phyloP scores from a whole-genome alignment of 2,888 invertebrate genomes.

The Blastobasis lacticolella region DNA sequence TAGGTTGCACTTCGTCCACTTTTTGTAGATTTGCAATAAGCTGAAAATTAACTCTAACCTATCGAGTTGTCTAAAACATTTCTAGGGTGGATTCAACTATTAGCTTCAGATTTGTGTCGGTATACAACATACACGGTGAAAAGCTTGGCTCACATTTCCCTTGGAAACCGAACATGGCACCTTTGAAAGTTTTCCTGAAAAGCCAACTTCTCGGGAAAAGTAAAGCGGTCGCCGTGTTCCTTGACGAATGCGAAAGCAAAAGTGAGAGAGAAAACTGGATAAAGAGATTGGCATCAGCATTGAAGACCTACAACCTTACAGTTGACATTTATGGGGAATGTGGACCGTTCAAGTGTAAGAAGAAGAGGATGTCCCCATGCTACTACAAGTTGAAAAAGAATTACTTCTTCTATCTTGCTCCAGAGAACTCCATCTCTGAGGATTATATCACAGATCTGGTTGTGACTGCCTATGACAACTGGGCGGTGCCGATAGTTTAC shows the following conservation, averaged over 20 bases:
- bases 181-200: conserved; percentile 21
- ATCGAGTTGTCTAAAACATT: background rate
- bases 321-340: conserved; percentile 73
- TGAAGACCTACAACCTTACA: conserved; percentile 44
- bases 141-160: conserved; percentile 28
- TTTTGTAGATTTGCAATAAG: too few species aligned
- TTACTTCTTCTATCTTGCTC: conserved; percentile 81
- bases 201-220: conserved; percentile 33
- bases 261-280: conserved; percentile 43
- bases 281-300: conserved; percentile 48
- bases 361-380: conserved; percentile 38
- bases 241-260: conserved; percentile 42
- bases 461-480: conserved; percentile 69
- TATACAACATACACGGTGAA: conserved; percentile 31
- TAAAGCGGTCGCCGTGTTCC: conserved; percentile 45
- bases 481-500: conserved; percentile 79
- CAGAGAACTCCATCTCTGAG: conserved; percentile 81
- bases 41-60: too few species aligned
- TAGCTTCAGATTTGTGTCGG: conserved; percentile 34
- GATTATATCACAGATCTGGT: conserved; percentile 59
- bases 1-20: too few species aligned
- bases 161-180: conserved; percentile 32
- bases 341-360: conserved; percentile 43
- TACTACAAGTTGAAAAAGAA: conserved; percentile 57
- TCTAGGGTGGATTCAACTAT: conserved; percentile 41